These are phyloP conservation scores for Opisthograptis luteolata DNA, from an alignment of 2,888 invertebrate species.

Conservation along the genomic window DNA sequence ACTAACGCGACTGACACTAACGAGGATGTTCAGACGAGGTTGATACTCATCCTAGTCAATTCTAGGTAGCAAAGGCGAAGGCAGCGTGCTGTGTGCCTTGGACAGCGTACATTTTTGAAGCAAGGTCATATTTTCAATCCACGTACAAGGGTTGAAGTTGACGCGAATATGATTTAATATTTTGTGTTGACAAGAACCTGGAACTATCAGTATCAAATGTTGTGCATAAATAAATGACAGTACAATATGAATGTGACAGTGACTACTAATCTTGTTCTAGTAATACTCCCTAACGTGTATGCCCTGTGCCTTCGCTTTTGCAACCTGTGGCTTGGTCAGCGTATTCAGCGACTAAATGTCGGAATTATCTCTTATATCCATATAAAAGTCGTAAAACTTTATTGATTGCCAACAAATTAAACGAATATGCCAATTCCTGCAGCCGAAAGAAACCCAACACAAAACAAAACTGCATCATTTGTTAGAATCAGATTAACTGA, in stretches of 20 bases:
- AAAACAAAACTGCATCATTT: too few species aligned
- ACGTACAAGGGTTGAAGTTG: too few species aligned
- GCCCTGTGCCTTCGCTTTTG: constrained; percentile 2
- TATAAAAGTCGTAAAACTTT: neutral
- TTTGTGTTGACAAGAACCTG: too few species aligned
- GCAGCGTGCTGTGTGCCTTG: constrained; percentile 28
- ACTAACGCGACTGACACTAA: constrained; percentile 65
- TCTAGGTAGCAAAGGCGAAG: constrained; percentile 10
- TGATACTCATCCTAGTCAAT: constrained; percentile 55
- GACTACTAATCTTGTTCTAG: too few species aligned
- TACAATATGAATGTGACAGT: too few species aligned
- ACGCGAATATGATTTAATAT: too few species aligned
- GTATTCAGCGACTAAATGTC: neutral
- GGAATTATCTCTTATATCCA: too few species aligned
- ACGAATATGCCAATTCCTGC: neutral
- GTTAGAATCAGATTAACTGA: too few species aligned
- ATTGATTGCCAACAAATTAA: neutral
- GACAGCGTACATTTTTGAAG: neutral
- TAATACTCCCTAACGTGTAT: too few species aligned
- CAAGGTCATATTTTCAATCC: neutral
- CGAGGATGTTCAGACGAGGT: constrained; percentile 76
- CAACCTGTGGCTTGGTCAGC: neutral
- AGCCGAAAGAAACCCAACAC: too few species aligned
- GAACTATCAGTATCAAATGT: too few species aligned
- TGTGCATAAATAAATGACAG: too few species aligned